Evolutionary conservation across 1,140 invertebrate genomes (phyloP).

Genomic region (Mycetomoellerius zeteki): DNA sequence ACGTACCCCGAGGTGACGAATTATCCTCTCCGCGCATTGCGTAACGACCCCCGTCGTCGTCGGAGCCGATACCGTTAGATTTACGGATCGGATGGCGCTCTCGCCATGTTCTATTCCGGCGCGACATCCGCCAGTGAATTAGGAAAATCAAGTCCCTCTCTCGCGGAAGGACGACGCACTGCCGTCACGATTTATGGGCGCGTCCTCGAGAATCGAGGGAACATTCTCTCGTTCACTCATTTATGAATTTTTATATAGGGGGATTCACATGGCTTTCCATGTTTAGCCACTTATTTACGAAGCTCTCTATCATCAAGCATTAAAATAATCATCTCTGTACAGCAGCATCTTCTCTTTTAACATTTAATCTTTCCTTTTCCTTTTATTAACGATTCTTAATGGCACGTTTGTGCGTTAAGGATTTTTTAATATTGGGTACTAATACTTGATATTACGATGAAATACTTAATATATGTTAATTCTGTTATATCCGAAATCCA

Average conservation of each 20-base stretch:
- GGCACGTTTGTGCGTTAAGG: background rate
- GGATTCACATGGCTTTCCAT: constrained; percentile 47
- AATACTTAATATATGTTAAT: background rate
- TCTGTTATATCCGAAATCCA: background rate
- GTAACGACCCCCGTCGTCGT: constrained; percentile 73
- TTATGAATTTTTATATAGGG: constrained; percentile 74
- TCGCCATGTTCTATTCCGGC: constrained; percentile 47
- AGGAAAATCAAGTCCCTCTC: constrained; percentile 31
- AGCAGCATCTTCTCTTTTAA: background rate
- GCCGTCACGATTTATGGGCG: constrained; percentile 50
- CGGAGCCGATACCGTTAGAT: constrained; percentile 72
- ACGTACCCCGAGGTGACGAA: constrained; percentile 76
- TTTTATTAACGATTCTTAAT: background rate
- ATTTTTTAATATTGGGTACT: background rate
- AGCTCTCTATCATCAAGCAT: constrained; percentile 47
- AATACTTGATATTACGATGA: background rate
- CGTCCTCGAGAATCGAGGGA: constrained; percentile 41
- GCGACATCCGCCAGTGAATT: constrained; percentile 71
- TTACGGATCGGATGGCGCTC: constrained; percentile 69
- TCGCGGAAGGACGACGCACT: constrained; percentile 27
- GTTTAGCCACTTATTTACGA: constrained; percentile 57
- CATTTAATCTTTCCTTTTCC: background rate
- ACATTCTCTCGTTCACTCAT: constrained; percentile 31
- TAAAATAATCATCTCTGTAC: background rate
- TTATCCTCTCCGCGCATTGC: constrained; percentile 80